Percentiles rank a stretch among this genome's conserved stretches.
phyloP scores from a whole-genome alignment of 2,797 vertebrate genomes.

The Sylvia borin region DNA sequence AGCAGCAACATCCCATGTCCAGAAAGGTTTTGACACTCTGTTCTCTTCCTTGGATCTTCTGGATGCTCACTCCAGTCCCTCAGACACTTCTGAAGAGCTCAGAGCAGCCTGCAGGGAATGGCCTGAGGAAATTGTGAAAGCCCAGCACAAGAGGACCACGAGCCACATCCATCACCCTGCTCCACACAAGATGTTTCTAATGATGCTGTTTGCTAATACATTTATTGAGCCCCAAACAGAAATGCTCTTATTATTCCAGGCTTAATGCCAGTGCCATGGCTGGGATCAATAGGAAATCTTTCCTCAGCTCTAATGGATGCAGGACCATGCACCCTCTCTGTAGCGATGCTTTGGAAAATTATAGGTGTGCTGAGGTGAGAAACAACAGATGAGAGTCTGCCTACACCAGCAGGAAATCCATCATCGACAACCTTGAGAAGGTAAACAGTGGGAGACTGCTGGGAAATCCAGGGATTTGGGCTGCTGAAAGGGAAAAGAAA shows the following conservation, averaged over 20 bases:
- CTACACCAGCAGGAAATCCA: slow-evolving; percentile 41
- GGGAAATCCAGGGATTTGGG: slow-evolving; percentile 25
- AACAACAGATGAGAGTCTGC: slow-evolving; percentile 38
- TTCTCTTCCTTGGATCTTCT: not conserved
- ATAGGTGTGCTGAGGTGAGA: slow-evolving; percentile 46
- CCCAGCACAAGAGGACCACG: not conserved
- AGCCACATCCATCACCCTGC: not conserved
- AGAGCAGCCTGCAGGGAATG: not conserved
- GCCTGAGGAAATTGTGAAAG: not conserved
- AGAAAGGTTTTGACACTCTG: not conserved
- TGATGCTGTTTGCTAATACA: not conserved
- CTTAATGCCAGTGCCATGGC: slow-evolving; percentile 1
- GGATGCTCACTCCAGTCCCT: not conserved
- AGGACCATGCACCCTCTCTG: slow-evolving; percentile 23
- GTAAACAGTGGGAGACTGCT: slow-evolving; percentile 34
- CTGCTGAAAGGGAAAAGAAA: slow-evolving; percentile 19
- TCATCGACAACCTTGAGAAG: slow-evolving; percentile 26
- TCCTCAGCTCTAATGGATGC: slow-evolving; percentile 22
- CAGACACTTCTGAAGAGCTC: not conserved
- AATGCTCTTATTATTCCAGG: slow-evolving; percentile 28
- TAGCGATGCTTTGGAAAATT: slow-evolving; percentile 30
- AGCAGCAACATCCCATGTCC: not conserved
- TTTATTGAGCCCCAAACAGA: not conserved
- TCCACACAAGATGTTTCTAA: not conserved
- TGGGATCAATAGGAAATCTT: slow-evolving; percentile 34